These are phyloP conservation scores for Otocyon megalotis DNA, from an alignment of 2,113 vertebrate species.

Conservation along the genomic window DNA sequence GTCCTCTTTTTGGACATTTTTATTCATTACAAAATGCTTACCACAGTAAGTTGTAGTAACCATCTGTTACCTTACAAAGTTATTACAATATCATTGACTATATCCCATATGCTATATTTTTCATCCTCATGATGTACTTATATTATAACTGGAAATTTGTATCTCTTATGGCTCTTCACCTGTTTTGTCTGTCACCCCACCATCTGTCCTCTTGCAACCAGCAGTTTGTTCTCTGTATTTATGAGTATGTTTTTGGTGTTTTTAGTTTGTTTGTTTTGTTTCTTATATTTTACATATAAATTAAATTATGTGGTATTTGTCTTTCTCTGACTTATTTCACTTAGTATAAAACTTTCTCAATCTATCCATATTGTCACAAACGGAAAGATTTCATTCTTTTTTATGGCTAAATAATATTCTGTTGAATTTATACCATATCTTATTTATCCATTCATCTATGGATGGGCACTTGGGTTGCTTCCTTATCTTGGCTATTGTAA, in stretches of 20 bases:
- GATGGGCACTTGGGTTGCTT: neutral
- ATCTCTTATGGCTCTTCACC: neutral
- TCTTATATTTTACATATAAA: neutral
- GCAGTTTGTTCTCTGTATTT: neutral
- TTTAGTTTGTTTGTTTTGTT: neutral
- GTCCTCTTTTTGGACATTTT: neutral
- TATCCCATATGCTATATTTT: neutral
- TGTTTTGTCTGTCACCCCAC: neutral
- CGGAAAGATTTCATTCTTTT: neutral
- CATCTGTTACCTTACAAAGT: neutral
- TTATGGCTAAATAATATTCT: neutral
- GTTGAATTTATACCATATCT: neutral
- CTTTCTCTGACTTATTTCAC: neutral
- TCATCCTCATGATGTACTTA: neutral
- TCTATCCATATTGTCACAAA: neutral
- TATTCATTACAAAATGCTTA: neutral
- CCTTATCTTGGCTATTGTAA: neutral
- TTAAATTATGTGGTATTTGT: neutral
- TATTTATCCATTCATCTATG: neutral
- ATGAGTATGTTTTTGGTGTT: neutral
- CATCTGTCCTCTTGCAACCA: neutral
- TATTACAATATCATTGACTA: neutral
- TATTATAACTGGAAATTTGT: neutral
- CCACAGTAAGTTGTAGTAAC: neutral
- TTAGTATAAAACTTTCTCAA: neutral